phyloP scores from a whole-genome alignment of 2,888 invertebrate species.

The Pachycephus smyrnensis region DNA sequence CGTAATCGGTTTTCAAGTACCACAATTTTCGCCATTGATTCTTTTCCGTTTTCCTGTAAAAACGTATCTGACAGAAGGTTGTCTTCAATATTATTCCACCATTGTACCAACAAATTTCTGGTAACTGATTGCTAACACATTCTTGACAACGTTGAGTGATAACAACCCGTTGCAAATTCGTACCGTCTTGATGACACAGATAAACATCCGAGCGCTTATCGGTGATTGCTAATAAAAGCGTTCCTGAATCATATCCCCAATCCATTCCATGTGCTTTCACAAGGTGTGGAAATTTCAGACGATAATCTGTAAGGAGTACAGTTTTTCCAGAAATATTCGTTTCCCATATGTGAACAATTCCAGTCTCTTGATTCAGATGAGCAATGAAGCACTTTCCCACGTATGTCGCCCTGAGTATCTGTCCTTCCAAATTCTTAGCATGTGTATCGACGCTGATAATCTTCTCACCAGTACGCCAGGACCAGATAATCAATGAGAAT shows the following conservation, averaged over 20 bases:
- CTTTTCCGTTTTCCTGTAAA: constrained; percentile 35
- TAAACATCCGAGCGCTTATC: constrained; percentile 52
- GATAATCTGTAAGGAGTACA: constrained; percentile 35
- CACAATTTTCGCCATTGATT: constrained; percentile 48
- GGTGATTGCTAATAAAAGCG: constrained; percentile 47
- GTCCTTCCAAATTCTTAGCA: constrained; percentile 47
- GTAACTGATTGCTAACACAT: constrained; percentile 44
- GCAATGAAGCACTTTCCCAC: constrained; percentile 40
- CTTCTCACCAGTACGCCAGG: constrained; percentile 75
- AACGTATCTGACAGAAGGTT: constrained; percentile 57
- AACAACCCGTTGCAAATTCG: constrained; percentile 42
- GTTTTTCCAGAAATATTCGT: constrained; percentile 35
- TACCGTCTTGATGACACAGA: constrained; percentile 47
- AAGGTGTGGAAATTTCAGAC: constrained; percentile 43
- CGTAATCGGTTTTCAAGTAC: constrained; percentile 41
- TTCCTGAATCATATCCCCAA: constrained; percentile 45
- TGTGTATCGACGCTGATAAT: constrained; percentile 62
- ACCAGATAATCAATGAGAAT: constrained; percentile 74
- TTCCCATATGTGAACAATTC: constrained; percentile 52
- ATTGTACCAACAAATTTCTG: constrained; percentile 52
- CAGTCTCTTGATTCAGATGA: constrained; percentile 49
- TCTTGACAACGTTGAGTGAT: constrained; percentile 44
- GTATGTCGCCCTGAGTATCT: constrained; percentile 42
- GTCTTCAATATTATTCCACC: constrained; percentile 55
- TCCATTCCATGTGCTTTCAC: constrained; percentile 38